These are phyloP conservation scores for Brotula barbata DNA, from an alignment of 2,797 vertebrate species.

Conservation along the genomic window DNA sequence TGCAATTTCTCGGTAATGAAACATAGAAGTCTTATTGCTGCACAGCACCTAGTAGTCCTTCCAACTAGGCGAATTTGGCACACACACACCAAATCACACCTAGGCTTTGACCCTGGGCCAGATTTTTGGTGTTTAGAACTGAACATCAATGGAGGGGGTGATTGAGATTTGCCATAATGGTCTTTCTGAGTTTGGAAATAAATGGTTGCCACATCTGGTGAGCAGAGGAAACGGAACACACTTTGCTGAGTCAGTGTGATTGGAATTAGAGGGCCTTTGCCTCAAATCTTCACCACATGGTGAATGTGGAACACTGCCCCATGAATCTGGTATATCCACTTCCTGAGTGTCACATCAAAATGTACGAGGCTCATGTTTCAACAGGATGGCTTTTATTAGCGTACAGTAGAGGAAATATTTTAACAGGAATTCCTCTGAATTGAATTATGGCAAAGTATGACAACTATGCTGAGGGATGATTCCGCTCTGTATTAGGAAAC, in stretches of 20 bases:
- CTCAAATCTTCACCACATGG: conserved; percentile 68
- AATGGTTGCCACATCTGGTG: conserved; percentile 68
- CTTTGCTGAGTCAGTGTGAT: conserved; percentile 71
- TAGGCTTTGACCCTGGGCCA: conserved; percentile 8
- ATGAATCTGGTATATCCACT: conserved; percentile 45
- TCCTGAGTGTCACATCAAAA: conserved; percentile 38
- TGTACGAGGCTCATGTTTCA: conserved; percentile 34
- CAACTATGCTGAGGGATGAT: conserved; percentile 1
- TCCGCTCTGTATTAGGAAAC: conserved; percentile 1
- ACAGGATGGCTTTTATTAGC: conserved; percentile 31
- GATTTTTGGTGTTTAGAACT: conserved; percentile 24
- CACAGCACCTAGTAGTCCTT: conserved; percentile 27
- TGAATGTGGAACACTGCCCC: conserved; percentile 27
- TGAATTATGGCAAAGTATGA: conserved; percentile 35
- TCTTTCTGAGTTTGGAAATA: conserved; percentile 40
- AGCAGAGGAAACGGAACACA: conserved; percentile 57
- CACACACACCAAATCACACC: conserved; percentile 1
- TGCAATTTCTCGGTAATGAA: too few relatives aligned
- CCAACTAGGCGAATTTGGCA: conserved; percentile 44
- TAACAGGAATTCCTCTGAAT: conserved; percentile 23
- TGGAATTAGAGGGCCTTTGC: conserved; percentile 57
- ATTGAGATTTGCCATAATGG: conserved; percentile 35
- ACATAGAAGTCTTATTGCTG: conserved; percentile 20
- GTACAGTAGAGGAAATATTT: conserved; percentile 30
- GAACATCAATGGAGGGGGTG: conserved; percentile 1